These are phyloP conservation scores for zebrafish (Danio rerio) DNA, from an alignment of 2,113 vertebrate species.

Conservation along the genomic window GRCz12tu NC_133176.1:42926501-42927000, in stretches of 20 bases:
- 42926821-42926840: constrained; percentile 39
- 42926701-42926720: constrained; percentile 37
- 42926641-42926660: constrained; percentile 38
- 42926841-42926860: constrained; percentile 44
- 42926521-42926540: not conserved
- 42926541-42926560: constrained; percentile 9
- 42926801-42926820: constrained; percentile 49
- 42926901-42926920: constrained; percentile 31
- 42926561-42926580: constrained; percentile 9
- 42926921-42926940: constrained; percentile 24
- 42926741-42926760: constrained; percentile 45
- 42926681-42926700: constrained; percentile 44
- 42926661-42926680: constrained; percentile 50
- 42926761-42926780: constrained; percentile 49
- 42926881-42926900: constrained; percentile 26
- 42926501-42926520: not conserved
- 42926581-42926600: constrained; percentile 18
- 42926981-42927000: constrained; percentile 37
- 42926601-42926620: constrained; percentile 5
- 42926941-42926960: constrained; percentile 27
- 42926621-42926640: constrained; percentile 33
- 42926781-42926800: constrained; percentile 46
- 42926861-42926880: constrained; percentile 5
- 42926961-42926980: constrained; percentile 22
- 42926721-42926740: constrained; percentile 39